Evolutionary conservation across 2,888 invertebrate species (phyloP).

Genomic region (Dynastes grantii): DNA sequence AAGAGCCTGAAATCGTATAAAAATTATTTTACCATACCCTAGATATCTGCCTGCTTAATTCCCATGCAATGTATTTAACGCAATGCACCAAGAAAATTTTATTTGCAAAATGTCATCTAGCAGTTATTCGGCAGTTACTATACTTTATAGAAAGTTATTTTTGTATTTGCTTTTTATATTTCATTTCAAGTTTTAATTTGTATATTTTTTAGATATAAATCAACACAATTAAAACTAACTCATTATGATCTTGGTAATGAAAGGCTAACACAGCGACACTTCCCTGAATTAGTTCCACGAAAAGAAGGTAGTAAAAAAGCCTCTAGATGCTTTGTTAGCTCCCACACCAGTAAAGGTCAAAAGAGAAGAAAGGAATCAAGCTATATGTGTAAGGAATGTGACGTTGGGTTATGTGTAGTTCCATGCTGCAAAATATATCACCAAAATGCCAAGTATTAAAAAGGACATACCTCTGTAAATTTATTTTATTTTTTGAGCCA

Average conservation of each 20-base stretch:
- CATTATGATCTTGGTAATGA: background rate
- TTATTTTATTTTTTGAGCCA: background rate
- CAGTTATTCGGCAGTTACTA: background rate
- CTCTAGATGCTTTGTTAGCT: background rate
- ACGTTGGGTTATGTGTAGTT: constrained; percentile 41
- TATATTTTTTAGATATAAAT: no score
- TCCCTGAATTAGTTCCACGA: background rate
- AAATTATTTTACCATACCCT: no score
- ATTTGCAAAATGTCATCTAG: no score
- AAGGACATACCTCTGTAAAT: background rate
- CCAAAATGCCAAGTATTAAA: background rate
- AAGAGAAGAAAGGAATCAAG: constrained; percentile 40
- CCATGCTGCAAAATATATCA: constrained; percentile 44
- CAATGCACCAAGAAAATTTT: no score
- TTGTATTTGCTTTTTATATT: no score
- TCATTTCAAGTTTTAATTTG: no score
- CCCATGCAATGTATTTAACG: no score
- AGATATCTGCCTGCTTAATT: no score
- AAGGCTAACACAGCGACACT: background rate
- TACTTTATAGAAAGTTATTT: no score
- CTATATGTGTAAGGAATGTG: constrained; percentile 41
- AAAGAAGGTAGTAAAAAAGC: background rate
- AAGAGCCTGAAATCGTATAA: no score
- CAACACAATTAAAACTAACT: no score
- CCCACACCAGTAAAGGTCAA: background rate